phyloP scores from a whole-genome alignment of 2,888 invertebrate species.

The Eudasyphora cyanicolor region DNA sequence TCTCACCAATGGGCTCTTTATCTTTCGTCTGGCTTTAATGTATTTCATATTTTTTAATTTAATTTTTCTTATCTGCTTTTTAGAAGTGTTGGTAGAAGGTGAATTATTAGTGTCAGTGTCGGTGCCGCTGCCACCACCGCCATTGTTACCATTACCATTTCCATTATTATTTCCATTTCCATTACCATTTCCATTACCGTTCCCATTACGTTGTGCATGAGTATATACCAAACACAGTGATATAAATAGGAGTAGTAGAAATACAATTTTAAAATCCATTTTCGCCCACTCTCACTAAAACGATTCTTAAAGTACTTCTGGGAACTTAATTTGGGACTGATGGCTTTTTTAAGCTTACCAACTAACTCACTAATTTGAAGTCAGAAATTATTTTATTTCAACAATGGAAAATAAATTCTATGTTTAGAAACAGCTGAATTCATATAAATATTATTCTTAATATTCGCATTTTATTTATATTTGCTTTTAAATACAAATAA shows the following conservation, averaged over 20 bases:
- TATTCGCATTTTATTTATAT: too few relatives aligned
- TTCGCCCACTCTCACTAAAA: background rate
- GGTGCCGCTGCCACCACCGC: background rate
- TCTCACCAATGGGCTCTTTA: background rate
- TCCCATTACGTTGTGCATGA: background rate
- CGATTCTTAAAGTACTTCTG: too few relatives aligned
- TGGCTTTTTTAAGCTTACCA: too few relatives aligned
- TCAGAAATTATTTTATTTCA: too few relatives aligned
- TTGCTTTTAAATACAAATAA: too few relatives aligned
- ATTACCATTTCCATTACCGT: too few relatives aligned
- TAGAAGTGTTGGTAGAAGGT: background rate
- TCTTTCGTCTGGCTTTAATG: background rate
- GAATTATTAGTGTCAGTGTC: background rate
- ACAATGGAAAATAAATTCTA: too few relatives aligned
- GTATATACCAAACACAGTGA: background rate
- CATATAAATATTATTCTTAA: too few relatives aligned
- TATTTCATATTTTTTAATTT: background rate
- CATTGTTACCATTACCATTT: conserved; percentile 5
- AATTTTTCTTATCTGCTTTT: background rate
- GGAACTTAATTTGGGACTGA: too few relatives aligned
- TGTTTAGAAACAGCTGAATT: too few relatives aligned
- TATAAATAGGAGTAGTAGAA: background rate
- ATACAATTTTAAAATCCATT: conserved; percentile 8
- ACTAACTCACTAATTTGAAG: too few relatives aligned
- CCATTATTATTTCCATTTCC: background rate